Evolutionary conservation across 2,797 vertebrate genomes (phyloP).

Genomic region (Eulemur mongoz): DNA sequence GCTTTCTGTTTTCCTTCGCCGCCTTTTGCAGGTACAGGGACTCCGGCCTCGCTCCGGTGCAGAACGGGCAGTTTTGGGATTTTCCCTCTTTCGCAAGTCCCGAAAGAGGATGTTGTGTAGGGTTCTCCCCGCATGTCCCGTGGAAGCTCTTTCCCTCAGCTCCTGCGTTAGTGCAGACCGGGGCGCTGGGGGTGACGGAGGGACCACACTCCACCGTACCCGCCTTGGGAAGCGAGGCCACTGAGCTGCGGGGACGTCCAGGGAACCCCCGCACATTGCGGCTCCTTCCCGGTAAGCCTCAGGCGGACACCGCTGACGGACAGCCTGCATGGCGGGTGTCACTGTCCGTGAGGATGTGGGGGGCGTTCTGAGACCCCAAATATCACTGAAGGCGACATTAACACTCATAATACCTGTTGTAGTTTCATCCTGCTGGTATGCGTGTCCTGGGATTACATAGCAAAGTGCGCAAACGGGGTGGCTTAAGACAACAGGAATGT

Average conservation of each 20-base stretch:
- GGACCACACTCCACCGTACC: fast-evolving
- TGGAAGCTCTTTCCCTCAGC: neutral
- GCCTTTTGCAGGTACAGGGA: fast-evolving
- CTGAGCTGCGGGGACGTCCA: fast-evolving
- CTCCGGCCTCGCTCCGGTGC: fast-evolving
- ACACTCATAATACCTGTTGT: neutral
- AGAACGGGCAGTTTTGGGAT: fast-evolving
- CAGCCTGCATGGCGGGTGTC: fast-evolving
- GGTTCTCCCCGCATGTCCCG: fast-evolving
- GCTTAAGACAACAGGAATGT: neutral
- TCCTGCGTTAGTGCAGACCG: neutral
- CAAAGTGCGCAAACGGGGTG: fast-evolving
- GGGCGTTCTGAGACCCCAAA: neutral
- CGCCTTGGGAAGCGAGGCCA: neutral
- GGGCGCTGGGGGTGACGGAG: too few relatives aligned
- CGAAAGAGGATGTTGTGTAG: fast-evolving
- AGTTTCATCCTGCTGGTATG: neutral
- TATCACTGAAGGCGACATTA: fast-evolving
- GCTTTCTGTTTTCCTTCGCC: fast-evolving
- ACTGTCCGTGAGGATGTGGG: neutral
- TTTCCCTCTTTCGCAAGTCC: too few relatives aligned
- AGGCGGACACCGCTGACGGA: neutral
- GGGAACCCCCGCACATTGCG: fast-evolving
- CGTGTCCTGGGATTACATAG: fast-evolving
- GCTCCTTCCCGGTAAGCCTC: neutral